These are phyloP conservation scores for Acronicta leporina DNA, from an alignment of 2,888 invertebrate species.

Conservation along the genomic window DNA sequence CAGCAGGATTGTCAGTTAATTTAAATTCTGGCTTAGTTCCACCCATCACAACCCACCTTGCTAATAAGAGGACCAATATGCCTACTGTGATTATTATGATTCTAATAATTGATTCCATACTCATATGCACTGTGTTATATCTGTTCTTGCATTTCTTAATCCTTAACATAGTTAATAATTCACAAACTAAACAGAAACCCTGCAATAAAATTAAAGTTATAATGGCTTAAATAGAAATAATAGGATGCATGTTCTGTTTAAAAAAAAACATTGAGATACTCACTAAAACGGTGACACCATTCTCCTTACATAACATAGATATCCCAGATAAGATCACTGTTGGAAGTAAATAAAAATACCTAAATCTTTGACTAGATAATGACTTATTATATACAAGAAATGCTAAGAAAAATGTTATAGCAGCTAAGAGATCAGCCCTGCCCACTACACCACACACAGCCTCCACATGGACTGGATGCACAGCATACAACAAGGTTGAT, in stretches of 20 bases:
- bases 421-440: slow-evolving; percentile 96
- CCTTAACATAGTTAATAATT: slow-evolving; percentile 82
- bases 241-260: no score
- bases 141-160: slow-evolving; percentile 34
- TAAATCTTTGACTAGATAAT: slow-evolving; percentile 48
- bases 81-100: slow-evolving; percentile 85
- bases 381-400: slow-evolving; percentile 90
- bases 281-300: slow-evolving; percentile 96
- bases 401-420: slow-evolving; percentile 92
- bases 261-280: slow-evolving; percentile 19
- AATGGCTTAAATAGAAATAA: no score
- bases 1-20: slow-evolving; percentile 96
- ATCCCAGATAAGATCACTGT: slow-evolving; percentile 85
- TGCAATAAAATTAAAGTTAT: slow-evolving; percentile 67
- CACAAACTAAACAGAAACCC: slow-evolving; percentile 92
- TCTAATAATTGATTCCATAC: slow-evolving; percentile 75
- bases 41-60: slow-evolving; percentile 94
- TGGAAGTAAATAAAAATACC: slow-evolving; percentile 61
- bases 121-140: slow-evolving; percentile 2
- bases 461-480: slow-evolving; percentile 98
- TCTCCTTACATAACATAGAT: slow-evolving; percentile 97
- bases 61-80: slow-evolving; percentile 86
- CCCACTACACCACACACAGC: slow-evolving; percentile 98
- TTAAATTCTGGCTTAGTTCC: slow-evolving; percentile 94
- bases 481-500: slow-evolving; percentile 93